Base-by-base conservation (phyloP, 2,888 invertebrate species). In the Volucella inanis region DNA sequence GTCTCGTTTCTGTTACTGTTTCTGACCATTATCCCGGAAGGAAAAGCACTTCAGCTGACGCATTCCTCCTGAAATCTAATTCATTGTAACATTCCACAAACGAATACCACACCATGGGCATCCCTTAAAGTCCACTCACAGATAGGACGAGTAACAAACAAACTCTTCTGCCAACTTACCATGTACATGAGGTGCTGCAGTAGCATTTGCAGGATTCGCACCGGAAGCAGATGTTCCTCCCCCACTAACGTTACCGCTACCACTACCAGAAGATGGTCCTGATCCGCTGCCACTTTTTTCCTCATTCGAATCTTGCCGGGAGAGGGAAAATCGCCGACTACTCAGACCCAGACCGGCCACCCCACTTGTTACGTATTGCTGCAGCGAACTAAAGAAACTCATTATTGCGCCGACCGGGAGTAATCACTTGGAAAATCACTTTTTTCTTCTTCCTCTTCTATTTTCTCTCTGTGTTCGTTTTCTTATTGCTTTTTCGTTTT, bases 341-440 rank as follows among this genome's bases (percentile, higher is more conserved):
- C 96, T 95, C 82, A 97, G 92, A 86, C 95, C 95, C 88, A 97
- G 93, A 89, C 95, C 96, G 61, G 96, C 96, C 88, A 97, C 96
- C 91, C 96, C 96, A 92, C 96, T 97, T 90, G 95, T 96, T 91
- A 97, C 96, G 92, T 96, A 96, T 92, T 97, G 97, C 89, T 96
- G 96, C 89, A 97, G 93, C 50, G 96, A 96, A 91, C 95, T 95
- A 92, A 97, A 95, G 93, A 97, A 97, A 94, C 97, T 97, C 97
- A 97, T 97, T 87, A 86, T 86, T 77, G 64, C 74, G 74, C 59
- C 86, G 64, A 52, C 67, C 81, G 77, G 55, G 72, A 65, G 86
- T 78, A 86, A 86, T 86, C 77, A 70, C 45, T 82, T 82, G 86
- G 77, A 86, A 86, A 86, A 82, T 86, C 86, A 74, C 76, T 77